phyloP scores from a whole-genome alignment of 2,888 invertebrate genomes.

The Platerodrilus igneus region DNA sequence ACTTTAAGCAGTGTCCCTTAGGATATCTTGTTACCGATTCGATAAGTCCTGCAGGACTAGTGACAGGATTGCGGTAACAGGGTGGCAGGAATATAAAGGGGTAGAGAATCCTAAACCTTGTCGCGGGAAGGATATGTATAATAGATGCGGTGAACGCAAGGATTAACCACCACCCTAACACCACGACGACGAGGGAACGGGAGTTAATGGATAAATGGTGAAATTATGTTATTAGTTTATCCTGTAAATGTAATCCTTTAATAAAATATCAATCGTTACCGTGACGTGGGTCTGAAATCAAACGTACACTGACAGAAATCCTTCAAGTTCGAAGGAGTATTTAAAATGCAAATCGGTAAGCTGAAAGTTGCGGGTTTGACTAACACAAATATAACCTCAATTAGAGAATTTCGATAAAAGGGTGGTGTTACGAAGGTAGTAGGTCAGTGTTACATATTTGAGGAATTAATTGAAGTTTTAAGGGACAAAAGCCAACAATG shows the following conservation, averaged over 20 bases:
- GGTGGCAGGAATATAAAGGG: slow-evolving; percentile 32
- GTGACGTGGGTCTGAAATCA: no score
- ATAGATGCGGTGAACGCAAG: slow-evolving; percentile 34
- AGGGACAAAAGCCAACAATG: no score
- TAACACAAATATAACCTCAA: no score
- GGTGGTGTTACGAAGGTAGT: no score
- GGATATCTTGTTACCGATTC: slow-evolving; percentile 25
- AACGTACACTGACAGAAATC: no score
- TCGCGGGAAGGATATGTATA: slow-evolving; percentile 35
- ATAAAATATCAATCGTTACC: slow-evolving; percentile 24
- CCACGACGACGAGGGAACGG: slow-evolving; percentile 17
- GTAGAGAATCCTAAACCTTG: slow-evolving; percentile 29
- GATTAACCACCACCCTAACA: slow-evolving; percentile 27
- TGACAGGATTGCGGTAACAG: slow-evolving; percentile 35
- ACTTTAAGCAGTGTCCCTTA: slow-evolving; percentile 21
- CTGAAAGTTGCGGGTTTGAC: no score
- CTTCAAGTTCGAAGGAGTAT: no score
- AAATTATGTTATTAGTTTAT: slow-evolving; percentile 40
- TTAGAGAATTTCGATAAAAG: no score
- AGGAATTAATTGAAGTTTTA: no score
- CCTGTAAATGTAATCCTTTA: slow-evolving; percentile 24
- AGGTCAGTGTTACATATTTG: no score
- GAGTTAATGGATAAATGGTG: slow-evolving; percentile 37
- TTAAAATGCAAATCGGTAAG: no score
- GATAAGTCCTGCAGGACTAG: slow-evolving; percentile 35